phyloP scores from a whole-genome alignment of 2,888 invertebrate genomes.

The Eupsilia transversa region DNA sequence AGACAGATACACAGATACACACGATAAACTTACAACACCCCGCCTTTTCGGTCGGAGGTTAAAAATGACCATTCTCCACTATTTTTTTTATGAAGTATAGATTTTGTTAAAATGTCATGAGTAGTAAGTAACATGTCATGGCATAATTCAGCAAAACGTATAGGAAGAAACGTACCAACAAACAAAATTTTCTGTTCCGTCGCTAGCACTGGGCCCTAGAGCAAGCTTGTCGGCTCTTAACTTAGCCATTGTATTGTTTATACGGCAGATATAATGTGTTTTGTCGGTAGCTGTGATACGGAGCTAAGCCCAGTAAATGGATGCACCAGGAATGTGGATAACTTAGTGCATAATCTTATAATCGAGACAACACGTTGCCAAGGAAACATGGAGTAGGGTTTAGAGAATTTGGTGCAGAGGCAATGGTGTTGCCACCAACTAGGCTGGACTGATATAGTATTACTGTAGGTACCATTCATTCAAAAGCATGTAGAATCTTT shows the following conservation, averaged over 20 bases:
- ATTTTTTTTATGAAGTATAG: too few relatives aligned
- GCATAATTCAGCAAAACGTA: too few relatives aligned
- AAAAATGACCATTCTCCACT: too few relatives aligned
- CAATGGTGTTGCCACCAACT: background rate
- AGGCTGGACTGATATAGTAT: background rate
- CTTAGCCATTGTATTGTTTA: slow-evolving; percentile 88
- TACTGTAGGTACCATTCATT: too few relatives aligned
- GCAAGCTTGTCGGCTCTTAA: slow-evolving; percentile 77
- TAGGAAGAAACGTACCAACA: too few relatives aligned
- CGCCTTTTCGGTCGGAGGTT: too few relatives aligned
- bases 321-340: slow-evolving; percentile 72
- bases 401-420: background rate
- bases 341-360: slow-evolving; percentile 56
- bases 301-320: slow-evolving; percentile 82
- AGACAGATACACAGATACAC: too few relatives aligned
- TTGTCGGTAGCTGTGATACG: slow-evolving; percentile 87
- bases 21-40: too few relatives aligned
- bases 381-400: slow-evolving; percentile 23
- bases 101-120: too few relatives aligned
- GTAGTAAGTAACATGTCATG: too few relatives aligned
- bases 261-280: slow-evolving; percentile 87
- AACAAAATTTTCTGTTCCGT: background rate
- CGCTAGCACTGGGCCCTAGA: slow-evolving; percentile 70
- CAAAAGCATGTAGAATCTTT: too few relatives aligned
- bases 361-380: slow-evolving; percentile 29